Conservation (phyloP, 2,888 invertebrate species). For the Trichopria drosophilae region DNA sequence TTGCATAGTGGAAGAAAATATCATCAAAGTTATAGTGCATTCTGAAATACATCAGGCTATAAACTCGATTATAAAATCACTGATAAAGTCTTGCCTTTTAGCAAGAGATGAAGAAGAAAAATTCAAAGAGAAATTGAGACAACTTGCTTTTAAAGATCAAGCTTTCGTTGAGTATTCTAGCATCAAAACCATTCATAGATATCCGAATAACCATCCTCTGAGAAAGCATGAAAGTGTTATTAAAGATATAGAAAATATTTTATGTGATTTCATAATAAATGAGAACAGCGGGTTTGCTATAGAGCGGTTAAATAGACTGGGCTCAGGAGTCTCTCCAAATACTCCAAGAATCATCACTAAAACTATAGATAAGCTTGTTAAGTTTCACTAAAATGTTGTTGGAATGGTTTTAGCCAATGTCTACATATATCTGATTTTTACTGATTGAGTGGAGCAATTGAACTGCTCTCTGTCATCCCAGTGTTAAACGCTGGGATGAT, state of each 20-base stretch:
- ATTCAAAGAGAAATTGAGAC: conserved; percentile 22
- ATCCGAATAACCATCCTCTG: conserved; percentile 21
- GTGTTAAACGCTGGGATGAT: conserved; percentile 9
- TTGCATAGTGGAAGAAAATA: conserved; percentile 20
- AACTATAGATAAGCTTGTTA: conserved; percentile 18
- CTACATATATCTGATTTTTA: no score
- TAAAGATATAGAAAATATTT: conserved; percentile 22
- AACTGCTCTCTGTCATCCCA: conserved; percentile 13
- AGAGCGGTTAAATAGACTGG: conserved; percentile 19
- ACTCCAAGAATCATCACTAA: conserved; percentile 19
- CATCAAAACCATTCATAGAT: conserved; percentile 21
- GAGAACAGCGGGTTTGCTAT: conserved; percentile 20
- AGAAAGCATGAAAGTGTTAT: conserved; percentile 21
- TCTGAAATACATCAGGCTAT: conserved; percentile 22
- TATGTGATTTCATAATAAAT: conserved; percentile 20
- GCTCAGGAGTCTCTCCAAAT: conserved; percentile 15
- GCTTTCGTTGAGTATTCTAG: conserved; percentile 20
- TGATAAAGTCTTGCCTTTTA: conserved; percentile 21
- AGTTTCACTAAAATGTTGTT: conserved; percentile 12
- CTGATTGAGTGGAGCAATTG: conserved; percentile 11
- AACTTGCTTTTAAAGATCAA: conserved; percentile 22
- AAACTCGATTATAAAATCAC: conserved; percentile 21
- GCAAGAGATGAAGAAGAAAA: conserved; percentile 20
- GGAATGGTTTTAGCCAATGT: no score
- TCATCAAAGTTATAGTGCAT: conserved; percentile 22